phyloP scores from a whole-genome alignment of 2,113 vertebrate genomes.

The Xiphorhynchus elegans region DNA sequence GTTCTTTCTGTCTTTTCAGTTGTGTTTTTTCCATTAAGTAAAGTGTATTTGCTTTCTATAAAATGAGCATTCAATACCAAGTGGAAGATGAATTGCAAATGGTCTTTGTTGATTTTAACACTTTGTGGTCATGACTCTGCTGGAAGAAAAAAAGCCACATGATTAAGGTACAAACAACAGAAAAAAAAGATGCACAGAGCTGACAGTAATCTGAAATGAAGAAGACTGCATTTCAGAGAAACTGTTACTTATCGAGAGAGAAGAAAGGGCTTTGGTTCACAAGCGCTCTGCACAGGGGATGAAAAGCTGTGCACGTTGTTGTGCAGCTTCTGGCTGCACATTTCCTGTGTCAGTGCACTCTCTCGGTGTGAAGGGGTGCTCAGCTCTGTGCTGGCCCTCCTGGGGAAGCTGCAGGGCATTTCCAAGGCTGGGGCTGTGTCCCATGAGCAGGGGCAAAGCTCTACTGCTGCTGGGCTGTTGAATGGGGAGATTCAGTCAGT shows the following conservation, averaged over 20 bases:
- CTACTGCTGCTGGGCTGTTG: not conserved
- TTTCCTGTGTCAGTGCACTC: not conserved
- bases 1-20: not conserved
- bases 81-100: conserved; percentile 24
- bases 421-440: not conserved
- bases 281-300: not conserved
- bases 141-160: not conserved
- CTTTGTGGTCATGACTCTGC: not conserved
- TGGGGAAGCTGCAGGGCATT: not conserved
- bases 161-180: not conserved
- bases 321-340: not conserved
- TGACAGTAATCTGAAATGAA: not conserved
- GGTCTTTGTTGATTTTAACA: conserved; percentile 33
- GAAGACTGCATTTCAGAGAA: not conserved
- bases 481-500: too few species aligned
- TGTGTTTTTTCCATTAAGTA: not conserved
- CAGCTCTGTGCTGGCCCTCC: not conserved
- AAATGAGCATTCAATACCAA: conserved; percentile 44
- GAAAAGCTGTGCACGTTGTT: accelerated
- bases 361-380: not conserved
- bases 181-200: not conserved
- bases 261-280: not conserved
- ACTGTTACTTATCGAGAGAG: not conserved
- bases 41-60: not conserved
- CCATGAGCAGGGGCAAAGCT: not conserved